Conservation (phyloP, 2,888 invertebrate species). For the Tenthredo notha region DNA sequence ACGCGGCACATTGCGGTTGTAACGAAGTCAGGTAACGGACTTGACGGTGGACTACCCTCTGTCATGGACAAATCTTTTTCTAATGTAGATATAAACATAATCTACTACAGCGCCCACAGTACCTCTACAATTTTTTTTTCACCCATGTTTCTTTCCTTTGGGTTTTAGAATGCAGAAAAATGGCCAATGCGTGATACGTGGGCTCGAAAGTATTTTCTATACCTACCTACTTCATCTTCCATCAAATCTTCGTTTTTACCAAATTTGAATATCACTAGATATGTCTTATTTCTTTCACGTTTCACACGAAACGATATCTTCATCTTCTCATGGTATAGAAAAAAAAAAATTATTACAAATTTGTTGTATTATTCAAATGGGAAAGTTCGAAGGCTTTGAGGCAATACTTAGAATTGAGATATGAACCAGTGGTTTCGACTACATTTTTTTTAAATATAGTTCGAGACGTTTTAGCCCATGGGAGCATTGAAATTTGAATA, state of each 20-base stretch:
- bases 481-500: too few relatives aligned
- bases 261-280: background rate
- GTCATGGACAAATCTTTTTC: constrained; percentile 28
- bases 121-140: constrained; percentile 9
- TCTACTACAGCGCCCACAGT: background rate
- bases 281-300: background rate
- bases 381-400: too few relatives aligned
- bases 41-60: background rate
- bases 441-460: too few relatives aligned
- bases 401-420: too few relatives aligned
- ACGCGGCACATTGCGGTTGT: constrained; percentile 22
- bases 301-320: background rate
- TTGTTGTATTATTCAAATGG: too few relatives aligned
- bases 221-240: background rate
- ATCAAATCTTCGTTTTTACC: background rate
- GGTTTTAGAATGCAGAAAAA: constrained; percentile 15
- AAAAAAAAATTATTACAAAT: too few relatives aligned
- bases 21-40: constrained; percentile 37
- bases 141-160: background rate
- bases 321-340: too few relatives aligned
- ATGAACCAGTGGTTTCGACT: too few relatives aligned
- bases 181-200: constrained; percentile 3
- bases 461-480: too few relatives aligned
- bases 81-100: constrained; percentile 41
- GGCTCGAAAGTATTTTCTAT: background rate